Base-by-base conservation (phyloP, 2,888 invertebrate species). In the Bhutanitis thaidina region DNA sequence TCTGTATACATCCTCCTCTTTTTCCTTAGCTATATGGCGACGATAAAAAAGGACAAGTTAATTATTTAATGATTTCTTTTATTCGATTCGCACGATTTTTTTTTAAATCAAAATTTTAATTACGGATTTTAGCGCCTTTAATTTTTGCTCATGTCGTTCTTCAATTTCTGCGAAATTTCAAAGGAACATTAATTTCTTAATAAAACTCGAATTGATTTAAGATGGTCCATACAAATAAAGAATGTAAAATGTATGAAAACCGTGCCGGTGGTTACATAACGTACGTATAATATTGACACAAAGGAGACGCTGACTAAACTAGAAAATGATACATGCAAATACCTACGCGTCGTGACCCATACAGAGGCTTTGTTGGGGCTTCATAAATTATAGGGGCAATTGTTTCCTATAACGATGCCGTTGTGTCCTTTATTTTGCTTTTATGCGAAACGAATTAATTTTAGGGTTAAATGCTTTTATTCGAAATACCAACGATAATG, bases 371-470 rank as follows among this genome's bases (percentile, higher is more conserved):
- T 62, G 60, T 62, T 71, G 77, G 67, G 76, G 77, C 54, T 56
- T 69, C 74, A 78, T 84, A 82, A 81, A 83, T 83, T 79, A 77
- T 71, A 53, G 55, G 60, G 65, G 65, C 81, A 83, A 83, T 85
- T 84, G 83, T 83, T 84, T 84, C 74, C 76, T 74, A 76, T 77
- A 70, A 65, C 62, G 57, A 56, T 59, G 59, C 72, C 67, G 75
- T 80, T 76, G 76, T 69, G 58, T 67, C 64, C 67, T 62, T 62
- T 48, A 49, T 51, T 43, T 35, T 36, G 43, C 44, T 44, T 50
- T 50, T 50, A 43, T 49, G 43, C 30, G 38, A 25, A 7, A 39
- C 10, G 12, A 40, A 50, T 50, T 27, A 44, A 39, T 50, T 44
- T 50, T 43, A 34, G 34, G 14, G 43, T 25, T 38, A 43, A 25